Base-by-base conservation (phyloP, 92 coral and sea anemone genomes). In the Diadumene lineata region DNA sequence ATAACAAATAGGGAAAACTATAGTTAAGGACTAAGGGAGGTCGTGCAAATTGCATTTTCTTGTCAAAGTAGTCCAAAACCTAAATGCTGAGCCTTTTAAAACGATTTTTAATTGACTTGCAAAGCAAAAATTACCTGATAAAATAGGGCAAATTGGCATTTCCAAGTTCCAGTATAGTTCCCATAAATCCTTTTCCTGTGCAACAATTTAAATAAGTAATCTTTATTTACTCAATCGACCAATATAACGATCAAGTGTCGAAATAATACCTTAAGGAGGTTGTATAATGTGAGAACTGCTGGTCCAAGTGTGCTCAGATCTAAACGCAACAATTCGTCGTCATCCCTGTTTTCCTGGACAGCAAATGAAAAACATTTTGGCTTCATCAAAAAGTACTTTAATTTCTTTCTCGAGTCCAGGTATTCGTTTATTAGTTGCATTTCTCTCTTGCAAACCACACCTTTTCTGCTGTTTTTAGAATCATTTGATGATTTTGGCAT, bases 101-200 rank as follows among this genome's bases (percentile, higher is more conserved):
- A n/a, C n/a, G n/a, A n/a, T n/a, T n/a, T n/a, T n/a, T n/a, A n/a
- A n/a, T n/a, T n/a, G n/a, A n/a, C n/a, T n/a, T n/a, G n/a, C n/a
- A n/a, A n/a, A n/a, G n/a, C n/a, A n/a, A 3, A 33, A 11, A 63
- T 27, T 17, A 93, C 98, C 97, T 90, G 97, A 88, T 56, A 93
- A 71, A 55, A 93, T 85, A 13, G 94, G 90, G 67, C 92, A 82
- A 48, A 93, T 82, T 31, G 84, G 86, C 74, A 82, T 90, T 80
- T 93, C 98, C 46, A 93, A 75, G 44, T 61, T 82, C 74, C 87
- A 76, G 67, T 88, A 93, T 69, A 91, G 68, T 22, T 88, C 82
- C 98, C 97, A 93, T 44, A 93, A 86, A 43, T 78, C 84, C 15
- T 71, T 82, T 16, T 66, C 56, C 98, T 93, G 85, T 38, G 23